Percentiles rank a stretch among this genome's conserved stretches.
These are phyloP conservation scores for Cassiopea xamachana DNA, from an alignment of 30 jellyfish, hydroid and myxozoan genomes.

Conservation along the genomic window DNA sequence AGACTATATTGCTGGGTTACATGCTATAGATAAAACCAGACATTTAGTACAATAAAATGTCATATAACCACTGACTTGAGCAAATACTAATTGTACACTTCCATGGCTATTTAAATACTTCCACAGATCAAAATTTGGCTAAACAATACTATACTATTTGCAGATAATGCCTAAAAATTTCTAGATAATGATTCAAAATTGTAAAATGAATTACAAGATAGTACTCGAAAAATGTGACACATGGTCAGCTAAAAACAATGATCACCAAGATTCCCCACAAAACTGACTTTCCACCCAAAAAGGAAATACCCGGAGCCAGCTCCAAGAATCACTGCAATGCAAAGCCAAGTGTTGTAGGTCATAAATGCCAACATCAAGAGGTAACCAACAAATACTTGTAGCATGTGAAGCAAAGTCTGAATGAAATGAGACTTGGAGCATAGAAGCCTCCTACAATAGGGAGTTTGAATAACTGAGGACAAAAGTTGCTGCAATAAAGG, in stretches of 20 bases:
- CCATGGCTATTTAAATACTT: too few relatives aligned
- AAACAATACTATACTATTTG: too few relatives aligned
- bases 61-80: too few relatives aligned
- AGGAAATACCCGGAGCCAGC: slow-evolving; percentile 96
- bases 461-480: background rate
- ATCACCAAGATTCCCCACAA: slow-evolving; percentile 76
- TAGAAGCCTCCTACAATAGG: slow-evolving; percentile 30
- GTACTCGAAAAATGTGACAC: background rate
- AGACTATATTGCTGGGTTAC: too few relatives aligned
- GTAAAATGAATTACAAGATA: background rate
- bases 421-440: slow-evolving; percentile 67
- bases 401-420: slow-evolving; percentile 94
- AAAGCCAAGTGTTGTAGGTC: slow-evolving; percentile 96
- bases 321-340: slow-evolving; percentile 90
- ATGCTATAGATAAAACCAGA: too few relatives aligned
- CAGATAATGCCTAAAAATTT: background rate
- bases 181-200: background rate
- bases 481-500: too few relatives aligned
- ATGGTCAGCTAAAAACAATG: slow-evolving; percentile 76
- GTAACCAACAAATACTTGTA: slow-evolving; percentile 89
- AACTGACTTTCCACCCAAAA: slow-evolving; percentile 81
- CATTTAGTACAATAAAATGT: too few relatives aligned
- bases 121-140: too few relatives aligned
- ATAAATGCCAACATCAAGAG: slow-evolving; percentile 96
- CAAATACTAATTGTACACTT: too few relatives aligned